Evolutionary conservation across 2,888 invertebrate genomes (phyloP).

Genomic region (Ceramica pisi): DNA sequence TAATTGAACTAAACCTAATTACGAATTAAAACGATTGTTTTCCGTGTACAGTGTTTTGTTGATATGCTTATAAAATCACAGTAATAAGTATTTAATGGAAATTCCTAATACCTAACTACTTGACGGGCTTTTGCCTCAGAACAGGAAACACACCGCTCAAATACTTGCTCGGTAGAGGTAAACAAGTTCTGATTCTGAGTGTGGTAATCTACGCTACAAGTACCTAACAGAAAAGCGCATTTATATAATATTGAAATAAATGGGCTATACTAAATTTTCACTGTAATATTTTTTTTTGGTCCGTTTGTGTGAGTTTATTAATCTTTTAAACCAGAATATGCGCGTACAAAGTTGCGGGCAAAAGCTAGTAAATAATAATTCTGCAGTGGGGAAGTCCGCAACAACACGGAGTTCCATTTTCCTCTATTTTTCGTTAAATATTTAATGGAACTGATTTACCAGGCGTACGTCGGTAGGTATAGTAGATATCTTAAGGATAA

Average conservation of each 20-base stretch:
- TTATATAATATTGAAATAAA: constrained; percentile 35
- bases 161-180: constrained; percentile 69
- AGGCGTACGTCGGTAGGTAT: constrained; percentile 21
- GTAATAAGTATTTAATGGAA: constrained; percentile 51
- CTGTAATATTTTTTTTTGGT: background rate
- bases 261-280: constrained; percentile 26
- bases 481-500: constrained; percentile 37
- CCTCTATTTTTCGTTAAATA: constrained; percentile 21
- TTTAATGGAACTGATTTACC: constrained; percentile 31
- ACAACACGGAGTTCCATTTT: constrained; percentile 23
- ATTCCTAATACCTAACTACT: constrained; percentile 61
- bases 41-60: constrained; percentile 29
- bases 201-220: constrained; percentile 62
- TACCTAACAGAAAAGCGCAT: constrained; percentile 57
- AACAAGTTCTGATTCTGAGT: constrained; percentile 71
- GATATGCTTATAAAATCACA: constrained; percentile 46
- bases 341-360: too few species aligned
- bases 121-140: constrained; percentile 58
- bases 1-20: constrained; percentile 36
- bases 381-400: constrained; percentile 49
- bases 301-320: background rate
- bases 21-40: constrained; percentile 48
- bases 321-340: too few species aligned
- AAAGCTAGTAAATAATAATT: background rate
- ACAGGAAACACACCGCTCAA: constrained; percentile 73